Conservation (phyloP, 2,888 invertebrate genomes). For the Netelia fuscicornis region DNA sequence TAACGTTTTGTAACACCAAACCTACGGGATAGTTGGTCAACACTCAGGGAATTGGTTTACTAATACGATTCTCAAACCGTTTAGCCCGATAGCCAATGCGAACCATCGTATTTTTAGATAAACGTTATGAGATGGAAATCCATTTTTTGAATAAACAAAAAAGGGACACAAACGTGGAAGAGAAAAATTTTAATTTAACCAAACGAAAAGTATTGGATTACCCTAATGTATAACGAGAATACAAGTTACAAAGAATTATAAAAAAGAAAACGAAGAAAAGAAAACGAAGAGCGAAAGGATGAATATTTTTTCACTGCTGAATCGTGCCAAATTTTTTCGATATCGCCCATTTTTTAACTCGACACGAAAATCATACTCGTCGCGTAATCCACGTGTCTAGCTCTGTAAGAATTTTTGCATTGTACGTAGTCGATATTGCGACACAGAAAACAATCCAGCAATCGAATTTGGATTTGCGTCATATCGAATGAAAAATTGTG, state of each 20-base stretch:
- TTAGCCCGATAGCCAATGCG: constrained; percentile 27
- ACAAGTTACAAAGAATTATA: constrained; percentile 13
- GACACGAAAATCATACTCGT: constrained; percentile 39
- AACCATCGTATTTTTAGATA: constrained; percentile 66
- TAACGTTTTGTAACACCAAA: constrained; percentile 67
- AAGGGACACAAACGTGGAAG: constrained; percentile 20
- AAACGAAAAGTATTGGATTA: constrained; percentile 21
- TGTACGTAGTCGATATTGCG: neutral
- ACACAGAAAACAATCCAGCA: neutral
- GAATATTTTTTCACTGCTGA: constrained; percentile 79
- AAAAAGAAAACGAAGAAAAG: constrained; percentile 9
- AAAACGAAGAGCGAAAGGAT: constrained; percentile 57
- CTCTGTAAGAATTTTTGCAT: constrained; percentile 19
- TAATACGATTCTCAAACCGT: constrained; percentile 33
- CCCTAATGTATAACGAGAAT: constrained; percentile 14
- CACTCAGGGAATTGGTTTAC: constrained; percentile 77
- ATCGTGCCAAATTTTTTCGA: constrained; percentile 79
- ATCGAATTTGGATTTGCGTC: neutral
- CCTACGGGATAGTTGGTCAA: constrained; percentile 71
- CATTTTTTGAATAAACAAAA: neutral
- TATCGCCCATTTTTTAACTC: constrained; percentile 42
- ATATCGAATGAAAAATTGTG: neutral
- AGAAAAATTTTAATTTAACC: neutral
- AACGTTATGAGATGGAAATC: constrained; percentile 28
- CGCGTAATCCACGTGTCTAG: constrained; percentile 1